Evolutionary conservation across 1,140 invertebrate genomes (phyloP).

Genomic region (Octopus bimaculoides): DNA sequence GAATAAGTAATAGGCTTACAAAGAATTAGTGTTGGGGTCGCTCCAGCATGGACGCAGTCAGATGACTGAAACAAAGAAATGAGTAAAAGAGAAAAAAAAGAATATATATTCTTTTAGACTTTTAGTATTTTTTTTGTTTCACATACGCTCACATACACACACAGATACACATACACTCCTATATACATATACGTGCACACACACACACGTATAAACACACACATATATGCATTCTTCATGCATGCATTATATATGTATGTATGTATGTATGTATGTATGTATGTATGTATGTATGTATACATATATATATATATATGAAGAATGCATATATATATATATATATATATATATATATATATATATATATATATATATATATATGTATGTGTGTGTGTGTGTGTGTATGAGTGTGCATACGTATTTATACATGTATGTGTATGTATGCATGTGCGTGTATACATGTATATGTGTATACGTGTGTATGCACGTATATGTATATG

Average conservation of each 20-base stretch:
- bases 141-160: neutral
- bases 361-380: neutral
- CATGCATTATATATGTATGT: neutral
- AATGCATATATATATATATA: neutral
- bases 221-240: neutral
- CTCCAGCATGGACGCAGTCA: neutral
- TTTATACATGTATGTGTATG: neutral
- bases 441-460: neutral
- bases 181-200: neutral
- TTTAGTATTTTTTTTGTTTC: neutral
- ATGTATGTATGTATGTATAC: neutral
- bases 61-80: neutral
- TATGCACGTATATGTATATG: neutral
- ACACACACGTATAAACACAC: neutral
- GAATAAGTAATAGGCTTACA: no score
- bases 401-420: neutral
- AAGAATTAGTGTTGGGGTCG: neutral
- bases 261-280: neutral
- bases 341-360: constrained; percentile 4
- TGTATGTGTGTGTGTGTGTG: neutral
- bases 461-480: neutral
- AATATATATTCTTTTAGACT: neutral
- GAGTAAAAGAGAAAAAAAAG: neutral
- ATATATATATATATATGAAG: neutral
- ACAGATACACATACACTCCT: neutral